phyloP scores from a whole-genome alignment of 2,888 invertebrate species.

The Chalcis sispes region DNA sequence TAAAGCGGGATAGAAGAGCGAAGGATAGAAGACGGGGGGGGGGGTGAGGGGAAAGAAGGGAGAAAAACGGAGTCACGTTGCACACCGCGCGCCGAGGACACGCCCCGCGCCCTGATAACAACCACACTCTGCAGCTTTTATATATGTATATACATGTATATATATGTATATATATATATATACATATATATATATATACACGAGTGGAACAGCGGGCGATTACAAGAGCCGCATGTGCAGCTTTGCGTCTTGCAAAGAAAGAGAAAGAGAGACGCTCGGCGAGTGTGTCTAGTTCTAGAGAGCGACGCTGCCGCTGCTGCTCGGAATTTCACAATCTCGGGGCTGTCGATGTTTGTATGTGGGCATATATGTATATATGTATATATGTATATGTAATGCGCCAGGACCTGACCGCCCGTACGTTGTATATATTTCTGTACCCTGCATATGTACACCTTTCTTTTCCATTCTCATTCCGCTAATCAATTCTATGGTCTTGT shows the following conservation, averaged over 20 bases:
- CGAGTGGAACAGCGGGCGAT: conserved; percentile 45
- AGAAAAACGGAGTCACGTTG: conserved; percentile 56
- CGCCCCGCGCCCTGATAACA: conserved; percentile 75
- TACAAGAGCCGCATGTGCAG: conserved; percentile 20
- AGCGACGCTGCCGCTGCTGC: conserved; percentile 61
- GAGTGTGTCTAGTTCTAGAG: conserved; percentile 15
- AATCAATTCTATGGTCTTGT: conserved; percentile 47
- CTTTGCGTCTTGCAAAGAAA: too few relatives aligned
- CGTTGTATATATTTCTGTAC: too few relatives aligned
- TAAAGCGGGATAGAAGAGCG: neutral
- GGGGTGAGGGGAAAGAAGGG: neutral
- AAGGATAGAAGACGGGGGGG: too few relatives aligned
- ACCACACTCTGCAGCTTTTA: too few relatives aligned
- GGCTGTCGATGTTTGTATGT: conserved; percentile 12
- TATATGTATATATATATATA: too few relatives aligned
- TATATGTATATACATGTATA: too few relatives aligned
- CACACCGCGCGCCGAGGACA: conserved; percentile 66
- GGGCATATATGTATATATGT: neutral
- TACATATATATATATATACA: too few relatives aligned
- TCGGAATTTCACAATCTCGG: conserved; percentile 66
- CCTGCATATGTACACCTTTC: conserved; percentile 44
- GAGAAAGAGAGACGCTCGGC: too few relatives aligned
- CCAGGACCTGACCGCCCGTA: conserved; percentile 50
- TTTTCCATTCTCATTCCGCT: conserved; percentile 52
- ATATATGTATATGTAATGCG: too few relatives aligned